These are phyloP conservation scores for Synanthedon andrenaeformis DNA, from an alignment of 2,888 invertebrate genomes.

Conservation along the genomic window DNA sequence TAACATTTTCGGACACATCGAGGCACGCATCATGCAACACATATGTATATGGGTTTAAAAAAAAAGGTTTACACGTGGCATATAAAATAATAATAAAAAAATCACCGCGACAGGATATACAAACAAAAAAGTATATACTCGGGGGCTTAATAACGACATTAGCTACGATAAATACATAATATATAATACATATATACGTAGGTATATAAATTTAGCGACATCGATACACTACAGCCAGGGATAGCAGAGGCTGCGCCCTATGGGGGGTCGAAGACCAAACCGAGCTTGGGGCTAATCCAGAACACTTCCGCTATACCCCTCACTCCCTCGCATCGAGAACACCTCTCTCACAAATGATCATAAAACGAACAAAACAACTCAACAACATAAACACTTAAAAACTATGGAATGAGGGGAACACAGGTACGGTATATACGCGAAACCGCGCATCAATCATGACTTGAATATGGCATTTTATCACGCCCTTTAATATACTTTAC, in stretches of 20 bases:
- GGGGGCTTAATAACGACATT: slow-evolving; percentile 34
- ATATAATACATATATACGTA: slow-evolving; percentile 29
- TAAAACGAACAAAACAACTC: slow-evolving; percentile 61
- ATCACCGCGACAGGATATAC: slow-evolving; percentile 19
- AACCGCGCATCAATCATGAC: slow-evolving; percentile 11
- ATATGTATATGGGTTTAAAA: slow-evolving; percentile 48
- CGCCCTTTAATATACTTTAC: no score
- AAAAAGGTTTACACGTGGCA: slow-evolving; percentile 36
- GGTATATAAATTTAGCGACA: slow-evolving; percentile 52
- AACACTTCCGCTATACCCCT: slow-evolving; percentile 69
- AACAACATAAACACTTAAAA: slow-evolving; percentile 53
- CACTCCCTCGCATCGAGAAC: slow-evolving; percentile 71
- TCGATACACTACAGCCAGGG: slow-evolving; percentile 69
- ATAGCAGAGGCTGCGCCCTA: slow-evolving; percentile 69
- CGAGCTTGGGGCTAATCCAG: slow-evolving; percentile 61
- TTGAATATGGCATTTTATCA: no score
- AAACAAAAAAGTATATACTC: slow-evolving; percentile 20
- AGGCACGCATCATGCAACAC: slow-evolving; percentile 70
- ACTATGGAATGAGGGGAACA: slow-evolving; percentile 42
- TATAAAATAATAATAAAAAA: slow-evolving; percentile 14
- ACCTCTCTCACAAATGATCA: slow-evolving; percentile 70
- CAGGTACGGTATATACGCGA: slow-evolving; percentile 33
- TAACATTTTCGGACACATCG: slow-evolving; percentile 62
- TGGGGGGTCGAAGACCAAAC: slow-evolving; percentile 58
- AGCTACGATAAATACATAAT: slow-evolving; percentile 59